Evolutionary conservation across 2,113 vertebrate genomes (phyloP).

Genomic region (Dunckerocampus dactyliophorus): DNA sequence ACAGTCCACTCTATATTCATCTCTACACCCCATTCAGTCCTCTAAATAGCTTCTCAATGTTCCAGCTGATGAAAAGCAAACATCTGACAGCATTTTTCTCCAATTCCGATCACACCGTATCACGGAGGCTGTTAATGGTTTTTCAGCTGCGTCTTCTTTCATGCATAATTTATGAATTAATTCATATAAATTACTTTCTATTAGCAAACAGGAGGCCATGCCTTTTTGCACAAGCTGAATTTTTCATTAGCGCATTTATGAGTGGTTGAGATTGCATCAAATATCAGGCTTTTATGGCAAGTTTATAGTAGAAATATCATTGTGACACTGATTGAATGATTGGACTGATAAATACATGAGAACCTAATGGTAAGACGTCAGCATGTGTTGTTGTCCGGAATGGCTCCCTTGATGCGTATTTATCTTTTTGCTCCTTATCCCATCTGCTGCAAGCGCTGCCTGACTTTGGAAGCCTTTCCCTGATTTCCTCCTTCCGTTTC

Average conservation of each 20-base stretch:
- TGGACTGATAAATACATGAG: neutral
- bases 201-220: conserved; percentile 32
- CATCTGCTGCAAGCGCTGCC: conserved; percentile 1
- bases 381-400: neutral
- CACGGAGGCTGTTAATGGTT: conserved; percentile 6
- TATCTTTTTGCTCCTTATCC: conserved; percentile 6
- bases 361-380: neutral
- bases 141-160: conserved; percentile 18
- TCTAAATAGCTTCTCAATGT: conserved; percentile 1
- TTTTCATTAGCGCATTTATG: conserved; percentile 50
- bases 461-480: conserved; percentile 4
- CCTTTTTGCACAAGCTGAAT: conserved; percentile 6
- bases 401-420: conserved; percentile 1
- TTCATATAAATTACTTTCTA: conserved; percentile 40
- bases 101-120: conserved; percentile 19
- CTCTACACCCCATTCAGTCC: neutral
- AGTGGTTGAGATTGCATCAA: conserved; percentile 25
- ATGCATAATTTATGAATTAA: conserved; percentile 48
- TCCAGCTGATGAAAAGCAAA: conserved; percentile 16
- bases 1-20: neutral
- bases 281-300: conserved; percentile 6
- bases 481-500: neutral
- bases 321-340: conserved; percentile 1
- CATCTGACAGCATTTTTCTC: conserved; percentile 1
- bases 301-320: conserved; percentile 10